Percentiles rank a stretch among this genome's conserved stretches.
These are phyloP conservation scores for Bombylius discolor DNA, from an alignment of 2,888 invertebrate genomes.

Conservation along the genomic window DNA sequence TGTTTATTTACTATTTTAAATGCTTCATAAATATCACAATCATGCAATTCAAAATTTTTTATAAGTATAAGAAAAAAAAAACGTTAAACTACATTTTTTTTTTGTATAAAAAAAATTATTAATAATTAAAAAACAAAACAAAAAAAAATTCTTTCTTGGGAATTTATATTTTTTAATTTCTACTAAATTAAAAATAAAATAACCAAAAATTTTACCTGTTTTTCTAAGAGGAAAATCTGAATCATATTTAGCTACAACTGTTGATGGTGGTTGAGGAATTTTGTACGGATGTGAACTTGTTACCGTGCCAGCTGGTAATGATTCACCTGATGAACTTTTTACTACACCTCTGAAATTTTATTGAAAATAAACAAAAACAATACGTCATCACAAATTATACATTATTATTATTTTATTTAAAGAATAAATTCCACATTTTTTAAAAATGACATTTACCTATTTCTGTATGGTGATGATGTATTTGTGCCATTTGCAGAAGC, in stretches of 20 bases:
- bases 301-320: conserved; percentile 45
- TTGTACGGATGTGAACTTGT: conserved; percentile 56
- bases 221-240: conserved; percentile 84
- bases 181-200: conserved; percentile 7
- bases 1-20: no score
- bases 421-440: neutral
- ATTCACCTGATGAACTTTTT: conserved; percentile 52
- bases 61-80: no score
- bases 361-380: no score
- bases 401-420: no score
- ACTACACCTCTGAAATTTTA: conserved; percentile 43
- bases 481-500: conserved; percentile 58
- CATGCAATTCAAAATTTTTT: no score
- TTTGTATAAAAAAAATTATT: no score
- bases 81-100: no score
- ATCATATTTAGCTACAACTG: conserved; percentile 37
- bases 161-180: neutral
- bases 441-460: conserved; percentile 46
- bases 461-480: conserved; percentile 58
- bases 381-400: no score
- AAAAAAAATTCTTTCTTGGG: neutral
- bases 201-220: conserved; percentile 56
- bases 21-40: no score
- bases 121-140: neutral
- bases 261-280: conserved; percentile 47